These are phyloP conservation scores for Heterohyrax brucei DNA, from an alignment of 2,797 vertebrate genomes.

Conservation along the genomic window DNA sequence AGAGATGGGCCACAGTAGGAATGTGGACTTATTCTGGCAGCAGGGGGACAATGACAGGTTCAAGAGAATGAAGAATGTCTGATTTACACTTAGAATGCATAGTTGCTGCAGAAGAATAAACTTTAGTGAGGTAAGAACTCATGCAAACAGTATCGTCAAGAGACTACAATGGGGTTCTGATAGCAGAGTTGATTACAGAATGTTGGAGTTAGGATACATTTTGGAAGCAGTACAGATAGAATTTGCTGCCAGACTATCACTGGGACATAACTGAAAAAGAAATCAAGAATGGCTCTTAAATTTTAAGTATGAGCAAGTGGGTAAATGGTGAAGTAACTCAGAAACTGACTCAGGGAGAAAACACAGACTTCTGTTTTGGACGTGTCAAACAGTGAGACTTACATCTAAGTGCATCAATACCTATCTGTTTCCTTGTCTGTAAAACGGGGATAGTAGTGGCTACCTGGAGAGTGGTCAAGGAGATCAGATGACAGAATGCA, in stretches of 20 bases:
- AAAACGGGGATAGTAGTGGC: neutral
- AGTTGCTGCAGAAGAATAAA: neutral
- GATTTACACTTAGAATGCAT: neutral
- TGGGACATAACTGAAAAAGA: constrained; percentile 23
- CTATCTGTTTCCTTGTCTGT: neutral
- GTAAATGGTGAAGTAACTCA: neutral
- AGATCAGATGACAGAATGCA: neutral
- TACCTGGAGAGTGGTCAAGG: neutral
- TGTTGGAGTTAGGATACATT: neutral
- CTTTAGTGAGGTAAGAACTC: neutral
- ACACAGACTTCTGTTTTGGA: neutral
- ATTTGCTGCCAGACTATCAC: constrained; percentile 23
- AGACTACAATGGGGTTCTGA: neutral
- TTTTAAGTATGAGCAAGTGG: neutral
- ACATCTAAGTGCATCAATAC: neutral
- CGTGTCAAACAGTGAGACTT: neutral
- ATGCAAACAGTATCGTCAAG: neutral
- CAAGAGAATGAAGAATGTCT: neutral
- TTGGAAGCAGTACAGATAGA: neutral
- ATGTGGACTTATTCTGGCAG: neutral
- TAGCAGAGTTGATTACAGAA: neutral
- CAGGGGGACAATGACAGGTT: neutral
- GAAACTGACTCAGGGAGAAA: constrained; percentile 18
- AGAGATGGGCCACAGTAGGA: neutral
- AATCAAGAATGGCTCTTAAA: neutral